A percentile compares a stretch with the other conserved stretches of the same genome.
Evolutionary conservation across 2,888 invertebrate genomes (phyloP).

Genomic region (Sphecodes monilicornis): DNA sequence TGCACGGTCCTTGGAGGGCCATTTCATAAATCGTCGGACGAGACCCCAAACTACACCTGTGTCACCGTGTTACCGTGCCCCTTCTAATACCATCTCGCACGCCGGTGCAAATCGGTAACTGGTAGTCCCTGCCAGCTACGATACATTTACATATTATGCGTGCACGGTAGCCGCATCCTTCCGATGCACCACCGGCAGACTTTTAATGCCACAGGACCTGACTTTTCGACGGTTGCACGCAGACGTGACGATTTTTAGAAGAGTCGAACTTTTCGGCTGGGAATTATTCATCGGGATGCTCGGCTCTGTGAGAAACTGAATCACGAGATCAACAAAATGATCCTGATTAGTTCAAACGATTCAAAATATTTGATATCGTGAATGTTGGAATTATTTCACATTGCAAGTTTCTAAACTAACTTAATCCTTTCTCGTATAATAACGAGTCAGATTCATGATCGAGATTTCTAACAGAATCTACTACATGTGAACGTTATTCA

Average conservation of each 20-base stretch:
- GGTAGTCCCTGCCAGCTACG: constrained; percentile 47
- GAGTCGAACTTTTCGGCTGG: background rate
- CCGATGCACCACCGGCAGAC: constrained; percentile 49
- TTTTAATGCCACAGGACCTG: constrained; percentile 58
- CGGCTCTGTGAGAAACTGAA: background rate
- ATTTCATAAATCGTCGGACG: constrained; percentile 56
- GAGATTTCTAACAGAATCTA: no score
- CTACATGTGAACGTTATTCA: no score
- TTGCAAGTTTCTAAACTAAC: background rate
- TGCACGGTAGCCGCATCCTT: constrained; percentile 63
- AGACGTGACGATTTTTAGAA: constrained; percentile 42
- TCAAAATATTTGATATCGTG: background rate
- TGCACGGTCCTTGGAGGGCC: constrained; percentile 53
- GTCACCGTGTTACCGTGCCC: constrained; percentile 60
- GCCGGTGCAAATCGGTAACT: constrained; percentile 54
- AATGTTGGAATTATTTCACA: no score
- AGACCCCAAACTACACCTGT: constrained; percentile 27
- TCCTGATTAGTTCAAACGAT: background rate
- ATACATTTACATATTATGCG: constrained; percentile 66
- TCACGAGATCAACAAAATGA: background rate
- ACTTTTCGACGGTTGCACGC: constrained; percentile 34
- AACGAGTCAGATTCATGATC: no score
- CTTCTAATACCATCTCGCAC: constrained; percentile 42
- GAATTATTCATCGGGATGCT: constrained; percentile 2
- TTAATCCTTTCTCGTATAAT: no score